These are phyloP conservation scores for Pyrrhia umbra DNA, from an alignment of 2,888 invertebrate species.

Conservation along the genomic window DNA sequence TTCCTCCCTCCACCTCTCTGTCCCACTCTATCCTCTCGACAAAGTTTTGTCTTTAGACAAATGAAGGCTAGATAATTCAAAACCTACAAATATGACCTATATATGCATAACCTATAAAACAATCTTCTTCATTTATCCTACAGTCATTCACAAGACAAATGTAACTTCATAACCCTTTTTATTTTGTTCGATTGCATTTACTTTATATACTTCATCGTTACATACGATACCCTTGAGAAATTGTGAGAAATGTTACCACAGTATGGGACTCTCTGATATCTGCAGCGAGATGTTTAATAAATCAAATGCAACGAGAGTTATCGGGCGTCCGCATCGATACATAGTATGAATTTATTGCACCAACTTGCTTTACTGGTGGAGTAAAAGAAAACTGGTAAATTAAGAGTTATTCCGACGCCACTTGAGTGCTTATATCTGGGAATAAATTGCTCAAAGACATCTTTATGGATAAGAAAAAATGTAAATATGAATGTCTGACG, in stretches of 20 bases:
- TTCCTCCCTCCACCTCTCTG: too few relatives aligned
- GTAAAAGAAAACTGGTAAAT: conserved; percentile 55
- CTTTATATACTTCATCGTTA: conserved; percentile 53
- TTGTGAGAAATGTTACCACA: conserved; percentile 58
- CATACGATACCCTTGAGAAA: conserved; percentile 63
- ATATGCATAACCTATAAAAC: background rate
- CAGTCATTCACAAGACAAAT: conserved; percentile 23
- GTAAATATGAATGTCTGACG: conserved; percentile 25
- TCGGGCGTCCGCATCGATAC: conserved; percentile 56
- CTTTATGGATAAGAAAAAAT: conserved; percentile 37
- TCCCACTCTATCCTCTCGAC: too few relatives aligned
- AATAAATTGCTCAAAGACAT: conserved; percentile 46
- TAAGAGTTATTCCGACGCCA: conserved; percentile 43
- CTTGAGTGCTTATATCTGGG: conserved; percentile 34
- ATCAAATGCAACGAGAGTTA: conserved; percentile 62
- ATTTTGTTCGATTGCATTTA: conserved; percentile 44
- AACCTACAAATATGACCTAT: too few relatives aligned
- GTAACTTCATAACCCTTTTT: conserved; percentile 29
- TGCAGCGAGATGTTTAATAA: conserved; percentile 57
- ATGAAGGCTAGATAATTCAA: too few relatives aligned
- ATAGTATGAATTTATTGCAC: conserved; percentile 58
- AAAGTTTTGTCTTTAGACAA: too few relatives aligned
- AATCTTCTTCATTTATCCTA: conserved; percentile 1
- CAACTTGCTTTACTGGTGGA: conserved; percentile 43
- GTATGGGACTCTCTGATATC: conserved; percentile 60